phyloP scores from a whole-genome alignment of 2,113 vertebrate genomes.

The Platycercus adscitus region DNA sequence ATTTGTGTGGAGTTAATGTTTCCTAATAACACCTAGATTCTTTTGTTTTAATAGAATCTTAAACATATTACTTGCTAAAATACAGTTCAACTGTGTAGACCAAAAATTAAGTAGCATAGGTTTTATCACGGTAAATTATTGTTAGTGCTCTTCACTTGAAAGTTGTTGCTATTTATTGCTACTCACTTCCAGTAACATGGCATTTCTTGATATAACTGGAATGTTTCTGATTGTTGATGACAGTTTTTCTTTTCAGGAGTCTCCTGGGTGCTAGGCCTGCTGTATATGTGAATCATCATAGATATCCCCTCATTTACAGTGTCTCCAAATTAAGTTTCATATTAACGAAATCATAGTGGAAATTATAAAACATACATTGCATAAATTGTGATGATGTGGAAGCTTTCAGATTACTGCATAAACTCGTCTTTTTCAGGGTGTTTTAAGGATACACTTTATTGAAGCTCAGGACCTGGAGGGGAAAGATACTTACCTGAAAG shows the following conservation, averaged over 20 bases:
- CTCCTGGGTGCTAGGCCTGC: not conserved
- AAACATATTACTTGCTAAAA: not conserved
- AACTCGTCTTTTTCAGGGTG: constrained; percentile 74
- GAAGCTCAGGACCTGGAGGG: constrained; percentile 91
- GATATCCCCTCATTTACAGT: not conserved
- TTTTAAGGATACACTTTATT: constrained; percentile 92
- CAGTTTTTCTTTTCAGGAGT: not conserved
- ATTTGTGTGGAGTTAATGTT: not conserved
- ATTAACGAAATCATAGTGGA: not conserved
- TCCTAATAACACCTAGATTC: not conserved
- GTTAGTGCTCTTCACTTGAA: not conserved
- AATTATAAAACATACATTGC: not conserved
- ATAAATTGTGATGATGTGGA: not conserved
- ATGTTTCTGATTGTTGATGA: not conserved
- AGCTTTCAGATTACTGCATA: not conserved
- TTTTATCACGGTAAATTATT: not conserved
- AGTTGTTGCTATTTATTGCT: not conserved
- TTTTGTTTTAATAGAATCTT: not conserved
- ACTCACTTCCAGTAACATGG: not conserved
- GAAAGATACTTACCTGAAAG: constrained; percentile 91
- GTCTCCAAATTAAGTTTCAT: not conserved
- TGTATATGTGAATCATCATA: not conserved
- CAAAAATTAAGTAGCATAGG: not conserved
- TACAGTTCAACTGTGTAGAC: not conserved
- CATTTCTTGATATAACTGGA: not conserved